These are phyloP conservation scores for Galemys pyrenaicus DNA, from an alignment of 2,113 vertebrate species.

Conservation along the genomic window DNA sequence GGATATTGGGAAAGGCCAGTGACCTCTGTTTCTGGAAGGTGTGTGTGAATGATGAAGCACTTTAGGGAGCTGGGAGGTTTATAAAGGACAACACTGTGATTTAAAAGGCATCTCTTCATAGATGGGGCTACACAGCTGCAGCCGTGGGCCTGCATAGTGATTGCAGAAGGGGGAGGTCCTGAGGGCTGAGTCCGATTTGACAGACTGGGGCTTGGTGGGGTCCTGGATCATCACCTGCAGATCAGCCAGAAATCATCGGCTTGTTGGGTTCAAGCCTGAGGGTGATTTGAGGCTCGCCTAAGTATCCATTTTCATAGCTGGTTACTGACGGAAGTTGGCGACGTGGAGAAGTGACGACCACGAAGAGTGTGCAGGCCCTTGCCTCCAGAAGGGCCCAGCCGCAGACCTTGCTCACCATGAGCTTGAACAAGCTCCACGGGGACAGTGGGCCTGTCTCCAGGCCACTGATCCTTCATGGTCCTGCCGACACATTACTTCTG, in stretches of 20 bases:
- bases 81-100: neutral
- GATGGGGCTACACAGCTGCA: neutral
- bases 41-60: neutral
- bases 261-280: neutral
- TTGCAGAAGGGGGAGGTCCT: neutral
- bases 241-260: neutral
- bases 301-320: neutral
- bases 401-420: fast-evolving
- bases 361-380: neutral
- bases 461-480: neutral
- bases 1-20: neutral
- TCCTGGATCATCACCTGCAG: neutral
- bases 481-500: neutral
- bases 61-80: neutral
- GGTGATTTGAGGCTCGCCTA: neutral
- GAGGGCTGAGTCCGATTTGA: neutral
- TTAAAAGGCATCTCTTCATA: neutral
- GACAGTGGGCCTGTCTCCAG: neutral
- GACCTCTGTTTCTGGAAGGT: neutral
- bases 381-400: neutral
- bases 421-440: neutral
- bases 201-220: fast-evolving
- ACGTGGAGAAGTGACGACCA: neutral
- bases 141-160: neutral
- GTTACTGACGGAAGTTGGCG: neutral